Evolutionary conservation across 2,888 invertebrate genomes (phyloP).

Genomic region (Hydriomena furcata): DNA sequence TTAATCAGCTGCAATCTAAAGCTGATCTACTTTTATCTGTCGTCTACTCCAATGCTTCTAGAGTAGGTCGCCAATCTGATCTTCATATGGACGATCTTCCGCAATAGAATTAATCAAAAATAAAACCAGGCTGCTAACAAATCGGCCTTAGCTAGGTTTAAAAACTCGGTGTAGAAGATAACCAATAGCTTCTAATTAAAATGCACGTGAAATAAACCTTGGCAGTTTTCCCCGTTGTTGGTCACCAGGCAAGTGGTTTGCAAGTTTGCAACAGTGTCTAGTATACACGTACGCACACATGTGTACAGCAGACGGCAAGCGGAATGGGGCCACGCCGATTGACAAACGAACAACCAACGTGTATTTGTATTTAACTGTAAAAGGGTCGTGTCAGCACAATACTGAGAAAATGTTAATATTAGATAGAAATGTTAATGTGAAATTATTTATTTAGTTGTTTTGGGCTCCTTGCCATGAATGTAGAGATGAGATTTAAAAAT

Average conservation of each 20-base stretch:
- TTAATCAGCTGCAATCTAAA: not conserved
- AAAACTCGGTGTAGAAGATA: conserved; percentile 13
- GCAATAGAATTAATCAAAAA: no score
- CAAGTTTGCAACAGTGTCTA: conserved; percentile 33
- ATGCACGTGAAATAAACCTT: conserved; percentile 18
- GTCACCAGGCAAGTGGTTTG: conserved; percentile 33
- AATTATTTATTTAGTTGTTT: no score
- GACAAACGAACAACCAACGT: conserved; percentile 40
- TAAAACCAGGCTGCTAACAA: no score
- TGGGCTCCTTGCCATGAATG: no score
- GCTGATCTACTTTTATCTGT: no score
- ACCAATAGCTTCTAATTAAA: conserved; percentile 26
- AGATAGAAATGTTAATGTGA: no score
- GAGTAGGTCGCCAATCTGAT: not conserved
- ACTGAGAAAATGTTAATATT: conserved; percentile 3
- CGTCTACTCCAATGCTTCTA: not conserved
- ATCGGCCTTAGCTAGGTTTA: not conserved
- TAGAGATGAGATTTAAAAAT: no score
- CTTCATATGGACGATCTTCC: not conserved
- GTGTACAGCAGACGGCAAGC: conserved; percentile 14
- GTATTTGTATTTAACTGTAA: conserved; percentile 23
- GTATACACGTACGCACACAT: conserved; percentile 25
- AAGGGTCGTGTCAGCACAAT: conserved; percentile 12
- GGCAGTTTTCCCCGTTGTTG: conserved; percentile 30
- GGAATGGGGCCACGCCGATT: conserved; percentile 46